Evolutionary conservation across 2,113 vertebrate genomes (phyloP), one percentile per base, ranked within the genome.

Genomic region (Sapajus apella): DNA sequence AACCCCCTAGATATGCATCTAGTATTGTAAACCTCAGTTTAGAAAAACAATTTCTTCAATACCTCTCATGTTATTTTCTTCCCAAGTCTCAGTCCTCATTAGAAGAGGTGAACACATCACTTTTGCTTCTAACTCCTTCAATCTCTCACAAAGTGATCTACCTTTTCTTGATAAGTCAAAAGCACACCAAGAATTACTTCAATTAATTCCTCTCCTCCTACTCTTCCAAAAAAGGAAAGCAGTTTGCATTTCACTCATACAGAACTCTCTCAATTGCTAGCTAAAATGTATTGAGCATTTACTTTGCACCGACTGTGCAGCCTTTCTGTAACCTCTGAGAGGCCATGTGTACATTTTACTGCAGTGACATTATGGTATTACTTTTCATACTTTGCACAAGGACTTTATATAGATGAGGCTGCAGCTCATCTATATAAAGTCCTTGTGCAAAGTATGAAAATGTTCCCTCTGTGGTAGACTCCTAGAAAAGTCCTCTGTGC

Each of bases 51-150:
- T 61, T 79, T 92, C 76, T 70, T 66, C 52, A 10, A 0, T 32
- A 77, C 35, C 9, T 75, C 30, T 18, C 35, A 5, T 76, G 52
- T 66, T 32, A 55, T 89, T 95, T 94, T 96, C 21, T 87, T 87
- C 18, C 64, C 5, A 32, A 76, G 9, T 85, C 84, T 90, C 64
- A 68, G 50, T 73, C 61, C 70, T 81, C 50, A 61, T 77, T 76
- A 79, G 87, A 92, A 70, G 72, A 79, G 30, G n/a, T 64, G 32
- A 68, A 91, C 43, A 58, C 8, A 52, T 17, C 21, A 50, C 66
- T 25, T 84, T 95, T 96, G 50, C 27, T 87, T 96, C 58, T 56
- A 96, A 76, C 79, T 93, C 20, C 75, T 75, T 92, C 16, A 72
- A 0, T 50, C 50, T 94, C 70, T 95, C 68, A 86, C 55, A 32